Base-by-base conservation (phyloP, 1,140 invertebrate species). In the Teleogryllus occipitalis region DNA sequence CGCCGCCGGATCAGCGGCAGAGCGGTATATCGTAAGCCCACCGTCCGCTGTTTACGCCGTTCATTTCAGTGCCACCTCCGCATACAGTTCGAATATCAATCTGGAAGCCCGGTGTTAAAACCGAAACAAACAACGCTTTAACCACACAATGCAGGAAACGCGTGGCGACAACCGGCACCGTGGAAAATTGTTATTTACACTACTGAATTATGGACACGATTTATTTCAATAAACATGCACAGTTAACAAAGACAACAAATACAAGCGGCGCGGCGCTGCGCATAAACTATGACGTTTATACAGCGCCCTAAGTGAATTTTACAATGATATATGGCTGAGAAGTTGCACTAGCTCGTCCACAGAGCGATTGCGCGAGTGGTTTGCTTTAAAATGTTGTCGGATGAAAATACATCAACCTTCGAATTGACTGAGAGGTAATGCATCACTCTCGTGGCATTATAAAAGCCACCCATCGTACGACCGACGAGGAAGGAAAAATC, bases 151-250 rank as follows among this genome's bases (percentile, higher is more conserved):
- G 27, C 27, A 65, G 54, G 54, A 65, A 65, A 10, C 54, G 54
- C 54, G 54, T 65, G 54, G 54, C 18, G 54, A 65, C 54, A 65
- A 18, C 10, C 54, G 18, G 18, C 54, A 65, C 54, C 10, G 54
- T 18, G 54, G 54, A 65, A 65, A 65, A 65, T 65, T 65, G 54
- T 65, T 65, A 65, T 65, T 65, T 65, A 65, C 54, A 65, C 54
- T 65, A 14, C 54, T 65, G 54, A 65, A 65, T 65, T 65, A 65
- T 65, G 18, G 54, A 65, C 54, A 65, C 54, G 54, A 65, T 65
- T 65, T 65, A 65, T 65, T 65, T 65, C 54, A 65, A 65, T 65
- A 65, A 65, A 65, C 54, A 65, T 18, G 10, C 54, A 18, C 54
- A 65, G 54, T 65, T 65, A 65, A 65, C 54, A 18, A 65, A 65